phyloP scores from a whole-genome alignment of 2,888 invertebrate genomes.

The Sialis fuliginosa region DNA sequence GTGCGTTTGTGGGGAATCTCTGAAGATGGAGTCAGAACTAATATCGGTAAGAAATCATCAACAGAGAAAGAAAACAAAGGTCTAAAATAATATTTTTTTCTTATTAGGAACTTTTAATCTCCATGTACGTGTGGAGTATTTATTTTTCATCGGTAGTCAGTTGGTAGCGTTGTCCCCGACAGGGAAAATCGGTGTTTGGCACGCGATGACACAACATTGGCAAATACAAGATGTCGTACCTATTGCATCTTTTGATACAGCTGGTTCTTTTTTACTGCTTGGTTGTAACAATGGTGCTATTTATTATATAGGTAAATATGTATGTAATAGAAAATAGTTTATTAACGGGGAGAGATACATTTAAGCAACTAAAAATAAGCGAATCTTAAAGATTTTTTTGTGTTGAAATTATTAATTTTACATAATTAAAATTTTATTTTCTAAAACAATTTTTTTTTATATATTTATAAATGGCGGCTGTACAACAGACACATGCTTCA shows the following conservation, averaged over 20 bases:
- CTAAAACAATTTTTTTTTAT: too few relatives aligned
- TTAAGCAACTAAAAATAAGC: too few relatives aligned
- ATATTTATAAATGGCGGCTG: too few relatives aligned
- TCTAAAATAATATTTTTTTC: neutral
- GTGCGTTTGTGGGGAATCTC: slow-evolving; percentile 65
- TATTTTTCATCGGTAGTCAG: slow-evolving; percentile 96
- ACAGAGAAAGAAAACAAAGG: slow-evolving; percentile 8
- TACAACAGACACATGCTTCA: too few relatives aligned
- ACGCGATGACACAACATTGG: slow-evolving; percentile 98
- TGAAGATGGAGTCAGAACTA: slow-evolving; percentile 55
- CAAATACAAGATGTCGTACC: slow-evolving; percentile 93
- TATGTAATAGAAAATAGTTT: too few relatives aligned
- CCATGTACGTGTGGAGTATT: slow-evolving; percentile 81
- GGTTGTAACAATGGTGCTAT: slow-evolving; percentile 95
- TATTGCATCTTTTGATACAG: slow-evolving; percentile 90
- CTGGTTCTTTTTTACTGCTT: slow-evolving; percentile 84
- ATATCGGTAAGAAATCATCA: slow-evolving; percentile 35
- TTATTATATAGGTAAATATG: slow-evolving; percentile 73
- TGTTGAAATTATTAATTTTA: too few relatives aligned
- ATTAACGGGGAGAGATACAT: too few relatives aligned
- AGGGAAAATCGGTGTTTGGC: slow-evolving; percentile 98
- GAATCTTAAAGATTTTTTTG: too few relatives aligned
- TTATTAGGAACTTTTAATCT: slow-evolving; percentile 71
- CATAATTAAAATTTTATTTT: too few relatives aligned
- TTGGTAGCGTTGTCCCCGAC: slow-evolving; percentile 85